A percentile compares a stretch with the other conserved stretches of the same genome.
Conservation (phyloP, 2,888 invertebrate genomes). For the Agrochola circellaris region DNA sequence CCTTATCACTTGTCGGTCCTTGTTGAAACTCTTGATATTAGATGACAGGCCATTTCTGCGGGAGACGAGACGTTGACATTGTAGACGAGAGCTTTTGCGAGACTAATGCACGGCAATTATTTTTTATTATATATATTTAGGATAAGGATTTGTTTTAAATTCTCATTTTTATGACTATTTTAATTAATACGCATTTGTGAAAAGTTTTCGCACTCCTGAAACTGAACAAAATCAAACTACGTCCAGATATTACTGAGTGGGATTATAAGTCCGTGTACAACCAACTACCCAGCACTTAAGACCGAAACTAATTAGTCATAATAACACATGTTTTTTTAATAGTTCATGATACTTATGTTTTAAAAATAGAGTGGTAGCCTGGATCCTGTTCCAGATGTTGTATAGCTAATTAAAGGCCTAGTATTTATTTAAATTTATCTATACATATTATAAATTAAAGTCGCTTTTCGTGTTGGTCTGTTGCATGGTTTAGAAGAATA, state of each 20-base stretch:
- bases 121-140: no score
- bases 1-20: no score
- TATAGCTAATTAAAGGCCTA: no score
- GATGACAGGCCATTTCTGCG: no score
- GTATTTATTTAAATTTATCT: neutral
- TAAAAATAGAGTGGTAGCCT: neutral
- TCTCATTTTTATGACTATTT: neutral
- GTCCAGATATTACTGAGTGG: neutral
- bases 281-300: neutral
- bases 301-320: neutral
- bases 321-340: slow-evolving; percentile 7
- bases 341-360: neutral
- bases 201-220: neutral
- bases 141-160: neutral
- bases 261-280: neutral
- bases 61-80: no score
- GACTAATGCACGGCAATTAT: no score
- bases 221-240: neutral
- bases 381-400: neutral
- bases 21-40: no score
- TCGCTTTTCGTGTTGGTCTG: no score
- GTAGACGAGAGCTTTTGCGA: no score
- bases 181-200: neutral
- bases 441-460: no score
- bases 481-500: no score